Evolutionary conservation across 2,113 vertebrate genomes (phyloP).

Genomic region (Hyla sarda): DNA sequence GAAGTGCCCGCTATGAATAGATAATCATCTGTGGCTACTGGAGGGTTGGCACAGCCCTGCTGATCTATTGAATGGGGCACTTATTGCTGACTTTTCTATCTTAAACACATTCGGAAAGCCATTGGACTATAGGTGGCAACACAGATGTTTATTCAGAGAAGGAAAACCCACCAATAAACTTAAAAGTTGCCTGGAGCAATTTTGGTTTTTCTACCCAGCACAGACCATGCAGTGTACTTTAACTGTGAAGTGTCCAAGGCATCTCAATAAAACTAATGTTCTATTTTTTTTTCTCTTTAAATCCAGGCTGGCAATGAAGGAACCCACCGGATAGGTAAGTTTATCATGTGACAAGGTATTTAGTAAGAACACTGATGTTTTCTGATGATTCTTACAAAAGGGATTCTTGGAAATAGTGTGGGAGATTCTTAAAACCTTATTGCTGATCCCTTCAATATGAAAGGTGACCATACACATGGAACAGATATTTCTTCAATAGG

Average conservation of each 20-base stretch:
- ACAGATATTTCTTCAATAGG: too few relatives aligned
- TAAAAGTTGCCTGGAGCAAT: slow-evolving; percentile 53
- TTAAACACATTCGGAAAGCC: not conserved
- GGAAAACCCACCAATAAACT: slow-evolving; percentile 47
- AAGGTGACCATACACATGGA: not conserved
- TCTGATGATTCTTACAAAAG: not conserved
- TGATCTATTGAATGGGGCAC: not conserved
- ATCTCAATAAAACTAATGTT: slow-evolving; percentile 62
- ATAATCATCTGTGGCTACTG: not conserved
- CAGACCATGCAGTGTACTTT: slow-evolving; percentile 51
- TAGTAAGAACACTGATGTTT: not conserved
- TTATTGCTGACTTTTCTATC: slow-evolving; percentile 15
- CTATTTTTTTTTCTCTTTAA: slow-evolving; percentile 53
- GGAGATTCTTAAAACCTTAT: too few relatives aligned
- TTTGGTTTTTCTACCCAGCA: slow-evolving; percentile 37
- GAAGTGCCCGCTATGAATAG: not conserved
- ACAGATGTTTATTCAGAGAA: slow-evolving; percentile 44
- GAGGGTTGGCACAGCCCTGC: slow-evolving; percentile 18
- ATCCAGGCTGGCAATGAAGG: slow-evolving; percentile 71
- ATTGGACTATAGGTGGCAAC: not conserved
- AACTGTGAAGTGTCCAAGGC: slow-evolving; percentile 33
- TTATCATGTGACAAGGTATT: not conserved
- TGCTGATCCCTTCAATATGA: not conserved
- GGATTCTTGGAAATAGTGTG: too few relatives aligned
- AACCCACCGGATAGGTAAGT: slow-evolving; percentile 73